Evolutionary conservation across 1,140 invertebrate genomes (phyloP), one percentile per base, ranked within the genome.

Genomic region (Orius laevigatus): DNA sequence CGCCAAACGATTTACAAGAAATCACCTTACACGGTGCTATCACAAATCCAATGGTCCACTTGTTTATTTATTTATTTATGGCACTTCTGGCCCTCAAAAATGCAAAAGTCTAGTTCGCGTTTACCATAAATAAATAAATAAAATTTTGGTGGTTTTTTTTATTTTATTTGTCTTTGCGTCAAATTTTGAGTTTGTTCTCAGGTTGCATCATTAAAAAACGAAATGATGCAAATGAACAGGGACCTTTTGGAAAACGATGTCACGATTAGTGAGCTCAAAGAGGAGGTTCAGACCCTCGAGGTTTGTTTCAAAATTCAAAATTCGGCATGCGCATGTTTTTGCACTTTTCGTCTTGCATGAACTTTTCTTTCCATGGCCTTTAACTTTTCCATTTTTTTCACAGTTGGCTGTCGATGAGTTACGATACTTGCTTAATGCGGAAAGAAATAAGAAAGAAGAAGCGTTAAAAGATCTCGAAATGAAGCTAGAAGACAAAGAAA

Each of bases 251-350:
- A 59, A 15, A 52, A 53, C 50, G 59, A 57, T 18, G 57, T 58
- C 11, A 60, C 57, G 3, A 58, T 59, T n/a, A 52, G 56, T n/a
- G 59, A 60, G 43, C 46, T 60, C 3, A 59, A 51, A 48, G 57
- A 60, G 47, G 57, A 60, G 54, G 59, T 60, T 4, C 52, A 56
- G 34, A 59, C 57, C 8, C 50, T 60, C 12, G 59, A 60, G 54
- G 59, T 60, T 19, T 12, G 20, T n/a, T 38, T 38, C 36, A 16
- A 38, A 38, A 38, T 38, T 38, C n/a, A 38, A 38, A 38, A 25
- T 25, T 25, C 25, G 3, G 25, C 25, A 25, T 25, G 25, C 15
- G 36, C 36, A 38, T 38, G 36, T 16, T 38, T 38, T 38, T 38
- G 10, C 33, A 38, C 36, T 16, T 38, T 12, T 4, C 3, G 36